Percentiles rank a stretch among this genome's conserved stretches.
Evolutionary conservation across 2,113 vertebrate species (phyloP).

Genomic region (Rhipidura dahli): DNA sequence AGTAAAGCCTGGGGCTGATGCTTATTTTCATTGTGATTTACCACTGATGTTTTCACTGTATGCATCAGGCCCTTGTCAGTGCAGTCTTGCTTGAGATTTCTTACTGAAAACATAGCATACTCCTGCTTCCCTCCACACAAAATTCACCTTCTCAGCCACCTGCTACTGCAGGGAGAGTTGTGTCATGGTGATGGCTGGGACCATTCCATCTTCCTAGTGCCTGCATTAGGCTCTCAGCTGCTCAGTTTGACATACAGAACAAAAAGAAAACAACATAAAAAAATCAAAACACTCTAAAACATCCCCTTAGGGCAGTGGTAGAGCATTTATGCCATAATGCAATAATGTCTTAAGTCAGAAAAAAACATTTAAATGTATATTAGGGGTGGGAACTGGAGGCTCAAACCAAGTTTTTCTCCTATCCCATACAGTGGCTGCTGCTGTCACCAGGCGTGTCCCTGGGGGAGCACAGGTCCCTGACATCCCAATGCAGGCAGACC

Average conservation of each 20-base stretch:
- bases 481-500: background rate
- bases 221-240: background rate
- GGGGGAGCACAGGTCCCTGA: background rate
- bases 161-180: background rate
- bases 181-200: background rate
- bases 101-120: background rate
- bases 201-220: background rate
- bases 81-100: background rate
- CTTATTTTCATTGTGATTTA: background rate
- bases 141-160: background rate
- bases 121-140: background rate
- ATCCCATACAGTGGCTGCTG: background rate
- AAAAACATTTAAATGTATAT: constrained; percentile 36
- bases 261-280: constrained; percentile 29
- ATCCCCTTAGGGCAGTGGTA: constrained; percentile 1
- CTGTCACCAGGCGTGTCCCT: background rate
- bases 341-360: constrained; percentile 27
- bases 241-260: background rate
- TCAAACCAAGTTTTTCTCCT: background rate
- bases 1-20: background rate
- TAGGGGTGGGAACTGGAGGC: background rate
- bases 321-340: constrained; percentile 8
- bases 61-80: background rate
- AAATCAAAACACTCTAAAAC: constrained; percentile 17
- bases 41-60: background rate